Evolutionary conservation across 2,888 invertebrate genomes (phyloP).

Genomic region (Rhamphomyia laevipes): DNA sequence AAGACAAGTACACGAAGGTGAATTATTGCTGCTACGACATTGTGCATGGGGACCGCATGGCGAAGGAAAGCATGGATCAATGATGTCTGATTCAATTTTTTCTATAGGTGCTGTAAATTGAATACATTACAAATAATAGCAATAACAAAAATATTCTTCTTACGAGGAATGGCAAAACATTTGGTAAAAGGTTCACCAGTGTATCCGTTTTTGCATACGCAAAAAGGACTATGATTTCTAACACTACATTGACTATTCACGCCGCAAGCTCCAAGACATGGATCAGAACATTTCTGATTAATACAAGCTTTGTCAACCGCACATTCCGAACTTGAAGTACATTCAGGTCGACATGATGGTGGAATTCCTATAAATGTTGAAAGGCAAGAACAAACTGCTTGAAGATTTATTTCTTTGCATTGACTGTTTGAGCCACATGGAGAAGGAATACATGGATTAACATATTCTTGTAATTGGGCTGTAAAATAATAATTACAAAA

Average conservation of each 20-base stretch:
- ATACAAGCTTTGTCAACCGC: slow-evolving; percentile 58
- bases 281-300: slow-evolving; percentile 63
- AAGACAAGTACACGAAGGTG: slow-evolving; percentile 55
- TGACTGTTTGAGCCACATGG: slow-evolving; percentile 67
- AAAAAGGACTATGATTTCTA: slow-evolving; percentile 66
- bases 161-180: slow-evolving; percentile 43
- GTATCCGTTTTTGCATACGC: slow-evolving; percentile 55
- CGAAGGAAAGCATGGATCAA: slow-evolving; percentile 55
- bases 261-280: slow-evolving; percentile 59
- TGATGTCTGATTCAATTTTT: slow-evolving; percentile 24
- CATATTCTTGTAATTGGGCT: slow-evolving; percentile 30
- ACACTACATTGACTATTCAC: slow-evolving; percentile 61
- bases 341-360: slow-evolving; percentile 66
- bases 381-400: slow-evolving; percentile 65
- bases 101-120: slow-evolving; percentile 22
- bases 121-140: slow-evolving; percentile 40
- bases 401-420: slow-evolving; percentile 56
- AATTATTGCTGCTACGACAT: slow-evolving; percentile 47
- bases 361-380: slow-evolving; percentile 61
- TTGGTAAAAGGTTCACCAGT: slow-evolving; percentile 65
- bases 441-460: slow-evolving; percentile 54
- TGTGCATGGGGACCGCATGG: slow-evolving; percentile 58
- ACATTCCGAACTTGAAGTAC: slow-evolving; percentile 67
- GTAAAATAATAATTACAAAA: not conserved
- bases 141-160: slow-evolving; percentile 51